phyloP scores from a whole-genome alignment of 2,797 vertebrate species.

The Heliangelus exortis region DNA sequence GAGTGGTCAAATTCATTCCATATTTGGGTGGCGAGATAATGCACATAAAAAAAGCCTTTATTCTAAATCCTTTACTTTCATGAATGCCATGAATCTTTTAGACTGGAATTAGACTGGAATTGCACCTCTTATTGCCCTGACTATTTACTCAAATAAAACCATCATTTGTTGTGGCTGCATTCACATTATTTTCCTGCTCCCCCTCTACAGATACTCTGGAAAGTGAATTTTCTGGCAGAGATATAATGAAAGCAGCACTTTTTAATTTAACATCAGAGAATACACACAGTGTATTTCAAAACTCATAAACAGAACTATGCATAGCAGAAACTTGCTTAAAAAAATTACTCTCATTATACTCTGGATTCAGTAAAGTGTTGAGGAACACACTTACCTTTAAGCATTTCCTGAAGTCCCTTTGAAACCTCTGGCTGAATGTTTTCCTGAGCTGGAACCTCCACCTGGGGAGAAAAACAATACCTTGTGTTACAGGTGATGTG shows the following conservation, averaged over 20 bases:
- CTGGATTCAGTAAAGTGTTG: neutral
- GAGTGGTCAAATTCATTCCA: neutral
- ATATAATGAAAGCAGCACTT: neutral
- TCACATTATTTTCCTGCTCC: neutral
- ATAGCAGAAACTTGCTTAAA: conserved; percentile 1
- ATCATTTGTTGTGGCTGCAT: neutral
- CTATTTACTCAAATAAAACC: neutral
- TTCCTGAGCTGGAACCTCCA: conserved; percentile 16
- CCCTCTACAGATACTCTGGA: neutral
- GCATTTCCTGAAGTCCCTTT: conserved; percentile 9
- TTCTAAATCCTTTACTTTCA: neutral
- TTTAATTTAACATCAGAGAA: neutral
- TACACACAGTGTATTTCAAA: neutral
- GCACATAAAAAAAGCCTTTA: neutral
- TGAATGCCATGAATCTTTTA: neutral
- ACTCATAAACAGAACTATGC: neutral
- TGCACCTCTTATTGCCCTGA: neutral
- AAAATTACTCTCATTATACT: neutral
- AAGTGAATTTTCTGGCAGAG: conserved; percentile 9
- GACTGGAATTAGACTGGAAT: neutral
- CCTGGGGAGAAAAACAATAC: conserved; percentile 32
- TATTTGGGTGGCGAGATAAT: neutral
- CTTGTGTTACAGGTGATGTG: neutral
- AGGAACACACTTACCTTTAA: neutral
- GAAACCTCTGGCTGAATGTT: conserved; percentile 15